Evolutionary conservation across 2,797 vertebrate genomes (phyloP).

Genomic region (Crenuchus spilurus): DNA sequence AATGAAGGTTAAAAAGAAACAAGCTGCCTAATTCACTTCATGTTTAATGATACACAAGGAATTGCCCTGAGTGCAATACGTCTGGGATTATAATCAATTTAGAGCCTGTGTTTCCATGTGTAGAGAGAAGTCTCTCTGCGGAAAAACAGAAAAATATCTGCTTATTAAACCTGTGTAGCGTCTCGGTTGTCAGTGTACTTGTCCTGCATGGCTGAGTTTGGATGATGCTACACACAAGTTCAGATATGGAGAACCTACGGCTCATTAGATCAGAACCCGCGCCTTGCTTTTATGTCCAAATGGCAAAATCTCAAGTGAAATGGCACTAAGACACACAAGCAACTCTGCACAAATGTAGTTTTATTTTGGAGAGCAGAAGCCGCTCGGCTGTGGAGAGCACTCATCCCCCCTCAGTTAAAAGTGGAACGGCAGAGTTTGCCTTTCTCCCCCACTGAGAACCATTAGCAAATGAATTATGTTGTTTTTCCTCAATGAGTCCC

Average conservation of each 20-base stretch:
- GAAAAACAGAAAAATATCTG: neutral
- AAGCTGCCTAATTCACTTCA: neutral
- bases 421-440: slow-evolving; percentile 15
- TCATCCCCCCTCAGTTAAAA: slow-evolving; percentile 34
- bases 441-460: slow-evolving; percentile 21
- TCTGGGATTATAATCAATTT: neutral
- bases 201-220: neutral
- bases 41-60: neutral
- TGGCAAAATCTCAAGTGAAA: neutral
- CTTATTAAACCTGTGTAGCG: slow-evolving; percentile 2
- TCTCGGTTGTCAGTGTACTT: slow-evolving; percentile 1
- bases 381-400: slow-evolving; percentile 28
- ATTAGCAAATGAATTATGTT: slow-evolving; percentile 50
- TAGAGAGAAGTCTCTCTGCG: neutral
- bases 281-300: neutral
- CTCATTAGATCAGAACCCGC: slow-evolving; percentile 11
- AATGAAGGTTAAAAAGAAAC: neutral
- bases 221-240: neutral
- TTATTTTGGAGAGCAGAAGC: slow-evolving; percentile 20
- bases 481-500: slow-evolving; percentile 31
- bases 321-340: neutral
- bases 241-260: neutral
- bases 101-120: neutral
- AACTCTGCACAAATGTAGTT: neutral
- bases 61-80: neutral